Base-by-base conservation (phyloP, 2,113 vertebrate genomes). In the Motacilla alba region DNA sequence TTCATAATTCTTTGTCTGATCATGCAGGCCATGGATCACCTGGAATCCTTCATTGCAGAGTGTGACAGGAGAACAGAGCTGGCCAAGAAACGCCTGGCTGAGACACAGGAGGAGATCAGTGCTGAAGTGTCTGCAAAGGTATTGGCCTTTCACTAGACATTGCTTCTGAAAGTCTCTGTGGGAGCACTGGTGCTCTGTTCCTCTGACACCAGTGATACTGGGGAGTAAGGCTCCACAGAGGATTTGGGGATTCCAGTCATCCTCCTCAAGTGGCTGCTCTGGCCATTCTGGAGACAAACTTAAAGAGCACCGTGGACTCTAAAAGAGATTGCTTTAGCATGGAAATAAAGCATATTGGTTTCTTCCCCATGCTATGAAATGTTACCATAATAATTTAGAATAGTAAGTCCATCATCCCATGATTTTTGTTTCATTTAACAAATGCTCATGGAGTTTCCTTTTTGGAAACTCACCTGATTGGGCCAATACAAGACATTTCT, bases 91-190 rank as follows among this genome's bases (percentile, higher is more conserved):
- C 99, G 99, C 4, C 98, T 99, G 84, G 99, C 99, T 39, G 99
- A 99, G 97, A 99, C 99, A 7, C 99, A 99, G 93, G 99, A 99
- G 55, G 99, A 99, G 97, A 99, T 99, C 96, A 99, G 99, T 58
- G 99, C 99, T 37, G 99, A 99, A 94, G 99, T 99, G 35, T 99
- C 99, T 66, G 99, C 99, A 59, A 99, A 99, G 99, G 99, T 99
- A 94, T 43, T 37, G 33, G 28, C 28, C 27, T 95, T 68, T 53
- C 59, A 1, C 11, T 59, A 26, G 58, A 50, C 4, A 6, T 1
- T 53, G 35, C 5, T n/a, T 82, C 35, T 87, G 82, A n/a, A 44
- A 62, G 70, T 14, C 44, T 79, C 2, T 0, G 37, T 3, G 6
- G 33, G n/a, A 50, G 43, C 66, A 7, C 46, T 80, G 76, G 11